Percentiles rank a stretch among this genome's conserved stretches.
These are phyloP conservation scores for Bugula neritina DNA, from an alignment of 2,888 invertebrate genomes.

Conservation along the genomic window DNA sequence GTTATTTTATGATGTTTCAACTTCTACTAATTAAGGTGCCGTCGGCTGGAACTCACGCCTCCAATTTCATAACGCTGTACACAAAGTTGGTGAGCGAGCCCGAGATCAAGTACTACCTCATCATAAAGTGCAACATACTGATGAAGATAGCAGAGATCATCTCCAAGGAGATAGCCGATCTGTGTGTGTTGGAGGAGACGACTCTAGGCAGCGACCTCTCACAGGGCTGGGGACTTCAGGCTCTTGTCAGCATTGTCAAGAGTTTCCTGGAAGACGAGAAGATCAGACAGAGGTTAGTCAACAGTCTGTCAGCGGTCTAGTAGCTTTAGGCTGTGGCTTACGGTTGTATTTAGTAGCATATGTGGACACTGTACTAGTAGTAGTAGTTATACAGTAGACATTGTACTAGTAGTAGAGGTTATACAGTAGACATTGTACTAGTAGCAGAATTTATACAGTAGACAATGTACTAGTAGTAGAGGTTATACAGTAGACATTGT, in stretches of 20 bases:
- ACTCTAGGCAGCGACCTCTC: constrained; percentile 88
- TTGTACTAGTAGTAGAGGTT: no score
- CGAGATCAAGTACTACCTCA: constrained; percentile 90
- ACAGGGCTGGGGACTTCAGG: constrained; percentile 85
- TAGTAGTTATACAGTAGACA: no score
- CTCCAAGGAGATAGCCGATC: constrained; percentile 56
- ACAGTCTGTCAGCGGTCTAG: no score
- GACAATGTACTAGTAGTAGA: no score
- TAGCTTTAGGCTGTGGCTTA: no score
- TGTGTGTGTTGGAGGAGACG: constrained; percentile 83
- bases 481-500: no score
- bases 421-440: no score
- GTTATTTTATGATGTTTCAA: no score
- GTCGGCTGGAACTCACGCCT: constrained; percentile 61
- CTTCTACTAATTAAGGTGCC: constrained; percentile 27
- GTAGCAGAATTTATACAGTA: no score
- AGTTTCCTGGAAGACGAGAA: constrained; percentile 80
- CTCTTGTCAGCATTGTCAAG: constrained; percentile 71
- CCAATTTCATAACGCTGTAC: constrained; percentile 81
- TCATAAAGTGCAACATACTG: constrained; percentile 73
- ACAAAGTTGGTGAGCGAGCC: constrained; percentile 75
- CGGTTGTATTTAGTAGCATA: no score
- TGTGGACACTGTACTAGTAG: no score
- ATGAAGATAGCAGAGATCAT: constrained; percentile 77
- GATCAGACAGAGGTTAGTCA: constrained; percentile 66